A percentile compares a stretch with the other conserved stretches of the same genome.
Conservation (phyloP, 2,888 invertebrate genomes). For the Brachyptera putata region DNA sequence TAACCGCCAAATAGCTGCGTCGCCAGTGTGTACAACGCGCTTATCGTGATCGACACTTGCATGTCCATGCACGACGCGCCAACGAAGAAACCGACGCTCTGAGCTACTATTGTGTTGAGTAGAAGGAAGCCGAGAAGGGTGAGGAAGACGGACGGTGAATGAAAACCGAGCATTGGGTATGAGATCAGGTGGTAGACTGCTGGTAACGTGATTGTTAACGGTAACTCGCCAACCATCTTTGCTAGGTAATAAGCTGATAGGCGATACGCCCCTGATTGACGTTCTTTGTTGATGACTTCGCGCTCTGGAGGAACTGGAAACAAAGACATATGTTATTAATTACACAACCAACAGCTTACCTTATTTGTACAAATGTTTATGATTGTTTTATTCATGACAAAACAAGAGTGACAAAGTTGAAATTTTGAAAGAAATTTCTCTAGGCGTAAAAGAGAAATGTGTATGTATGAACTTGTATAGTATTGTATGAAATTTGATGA, state of each 20-base stretch:
- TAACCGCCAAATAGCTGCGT: conserved; percentile 74
- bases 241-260: conserved; percentile 76
- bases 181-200: conserved; percentile 71
- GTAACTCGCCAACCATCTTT: conserved; percentile 76
- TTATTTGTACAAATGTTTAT: no score
- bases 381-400: no score
- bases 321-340: no score
- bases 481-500: no score
- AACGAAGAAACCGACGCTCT: conserved; percentile 73
- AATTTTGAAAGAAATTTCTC: no score
- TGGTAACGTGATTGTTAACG: conserved; percentile 67
- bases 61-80: conserved; percentile 73
- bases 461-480: no score
- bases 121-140: conserved; percentile 63
- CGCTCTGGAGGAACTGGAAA: conserved; percentile 70
- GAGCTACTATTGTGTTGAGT: conserved; percentile 67
- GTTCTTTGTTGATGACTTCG: conserved; percentile 74
- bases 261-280: conserved; percentile 71
- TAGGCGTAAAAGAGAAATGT: no score
- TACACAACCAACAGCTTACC: no score
- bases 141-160: conserved; percentile 61
- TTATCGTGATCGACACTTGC: conserved; percentile 71
- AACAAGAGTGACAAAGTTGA: no score
- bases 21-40: conserved; percentile 70
- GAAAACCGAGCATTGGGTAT: conserved; percentile 70